Evolutionary conservation across 2,888 invertebrate genomes (phyloP).

Genomic region (Tinea semifulvella): DNA sequence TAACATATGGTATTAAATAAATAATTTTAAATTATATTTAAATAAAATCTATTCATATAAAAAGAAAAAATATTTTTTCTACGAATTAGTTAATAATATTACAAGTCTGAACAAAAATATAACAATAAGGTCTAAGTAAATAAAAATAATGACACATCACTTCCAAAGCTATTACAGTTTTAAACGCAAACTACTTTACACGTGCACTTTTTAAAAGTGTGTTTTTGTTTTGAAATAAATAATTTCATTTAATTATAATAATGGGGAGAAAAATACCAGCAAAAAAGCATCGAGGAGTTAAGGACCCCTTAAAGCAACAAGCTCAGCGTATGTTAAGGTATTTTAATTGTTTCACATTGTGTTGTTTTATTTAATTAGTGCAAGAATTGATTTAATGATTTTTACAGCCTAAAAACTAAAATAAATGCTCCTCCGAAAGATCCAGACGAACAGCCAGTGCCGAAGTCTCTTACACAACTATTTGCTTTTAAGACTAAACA

Average conservation of each 20-base stretch:
- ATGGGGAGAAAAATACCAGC: conserved; percentile 85
- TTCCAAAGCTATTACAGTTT: too few relatives aligned
- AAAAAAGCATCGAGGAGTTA: conserved; percentile 80
- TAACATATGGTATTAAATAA: too few relatives aligned
- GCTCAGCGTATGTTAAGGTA: conserved; percentile 71
- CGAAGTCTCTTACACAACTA: conserved; percentile 73
- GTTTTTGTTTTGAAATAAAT: conserved; percentile 1
- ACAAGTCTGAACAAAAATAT: background rate
- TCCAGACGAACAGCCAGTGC: conserved; percentile 76
- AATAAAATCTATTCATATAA: too few relatives aligned
- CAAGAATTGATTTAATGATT: conserved; percentile 15
- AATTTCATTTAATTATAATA: conserved; percentile 22
- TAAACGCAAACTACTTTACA: background rate
- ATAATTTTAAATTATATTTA: too few relatives aligned
- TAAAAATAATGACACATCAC: too few relatives aligned
- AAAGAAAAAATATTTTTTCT: background rate
- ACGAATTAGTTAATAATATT: background rate
- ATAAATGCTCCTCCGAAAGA: conserved; percentile 79
- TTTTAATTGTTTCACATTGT: background rate
- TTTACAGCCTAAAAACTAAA: conserved; percentile 72
- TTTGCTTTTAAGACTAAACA: conserved; percentile 42
- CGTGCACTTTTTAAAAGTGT: background rate
- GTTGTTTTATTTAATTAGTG: conserved; percentile 16
- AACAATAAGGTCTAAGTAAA: too few relatives aligned
- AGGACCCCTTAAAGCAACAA: conserved; percentile 78